Evolutionary conservation across 2,797 vertebrate species (phyloP).

Genomic region (Danio kyathit): DNA sequence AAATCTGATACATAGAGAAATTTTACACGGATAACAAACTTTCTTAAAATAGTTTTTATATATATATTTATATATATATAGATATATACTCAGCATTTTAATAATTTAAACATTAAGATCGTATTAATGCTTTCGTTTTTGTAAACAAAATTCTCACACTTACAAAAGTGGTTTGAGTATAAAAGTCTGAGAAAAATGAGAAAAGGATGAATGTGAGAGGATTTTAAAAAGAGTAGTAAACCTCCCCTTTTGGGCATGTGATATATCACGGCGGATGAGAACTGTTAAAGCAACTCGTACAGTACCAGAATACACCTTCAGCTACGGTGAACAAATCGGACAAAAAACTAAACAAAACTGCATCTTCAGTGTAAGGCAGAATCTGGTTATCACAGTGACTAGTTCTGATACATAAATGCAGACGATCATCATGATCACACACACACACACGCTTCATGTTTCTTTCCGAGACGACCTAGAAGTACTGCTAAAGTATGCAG

Average conservation of each 20-base stretch:
- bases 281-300: conserved; percentile 34
- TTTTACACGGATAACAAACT: conserved; percentile 35
- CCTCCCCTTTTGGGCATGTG: conserved; percentile 51
- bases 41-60: conserved; percentile 27
- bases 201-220: conserved; percentile 47
- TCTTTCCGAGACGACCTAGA: conserved; percentile 16
- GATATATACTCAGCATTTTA: conserved; percentile 14
- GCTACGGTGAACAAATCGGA: conserved; percentile 53
- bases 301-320: conserved; percentile 70
- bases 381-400: conserved; percentile 82
- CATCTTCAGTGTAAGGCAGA: conserved; percentile 76
- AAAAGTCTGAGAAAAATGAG: conserved; percentile 47
- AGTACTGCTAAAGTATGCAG: conserved; percentile 10
- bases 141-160: conserved; percentile 47
- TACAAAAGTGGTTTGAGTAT: conserved; percentile 42
- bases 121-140: conserved; percentile 36
- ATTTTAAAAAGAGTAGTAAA: conserved; percentile 56
- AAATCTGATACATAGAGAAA: conserved; percentile 52
- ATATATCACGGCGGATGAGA: conserved; percentile 8
- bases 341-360: conserved; percentile 63
- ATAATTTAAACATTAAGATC: conserved; percentile 39
- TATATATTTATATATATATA: background rate
- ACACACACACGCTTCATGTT: background rate
- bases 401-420: conserved; percentile 53
- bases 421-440: background rate